These are phyloP conservation scores for Stenchaetothrips biformis DNA, from an alignment of 2,888 invertebrate genomes.

Conservation along the genomic window DNA sequence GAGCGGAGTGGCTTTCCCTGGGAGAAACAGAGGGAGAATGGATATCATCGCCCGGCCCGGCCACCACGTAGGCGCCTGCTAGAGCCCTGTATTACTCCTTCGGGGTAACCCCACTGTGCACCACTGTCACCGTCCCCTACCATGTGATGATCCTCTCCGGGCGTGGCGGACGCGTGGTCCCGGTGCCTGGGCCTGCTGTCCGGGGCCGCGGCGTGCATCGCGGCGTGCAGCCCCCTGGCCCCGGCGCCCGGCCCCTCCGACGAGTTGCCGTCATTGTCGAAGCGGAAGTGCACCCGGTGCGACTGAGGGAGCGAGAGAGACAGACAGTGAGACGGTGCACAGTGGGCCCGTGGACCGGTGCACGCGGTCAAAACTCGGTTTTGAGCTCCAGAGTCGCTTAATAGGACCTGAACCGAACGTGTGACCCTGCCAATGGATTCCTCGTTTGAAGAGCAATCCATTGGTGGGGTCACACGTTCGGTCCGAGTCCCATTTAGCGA, in stretches of 20 bases:
- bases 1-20: conserved; percentile 41
- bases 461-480: too few species aligned
- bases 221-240: conserved; percentile 8
- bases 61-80: neutral
- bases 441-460: too few species aligned
- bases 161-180: conserved; percentile 1
- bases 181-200: neutral
- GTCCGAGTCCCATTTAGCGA: too few species aligned
- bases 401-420: too few species aligned
- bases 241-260: conserved; percentile 30
- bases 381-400: too few species aligned
- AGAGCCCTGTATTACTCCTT: neutral
- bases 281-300: conserved; percentile 58
- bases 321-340: neutral
- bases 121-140: neutral
- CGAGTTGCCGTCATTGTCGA: conserved; percentile 41
- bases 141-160: neutral
- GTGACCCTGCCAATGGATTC: too few species aligned
- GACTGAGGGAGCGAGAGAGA: conserved; percentile 40
- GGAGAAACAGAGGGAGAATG: conserved; percentile 36
- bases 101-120: neutral
- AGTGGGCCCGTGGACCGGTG: too few species aligned
- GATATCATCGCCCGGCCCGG: neutral
- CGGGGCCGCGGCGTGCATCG: neutral
- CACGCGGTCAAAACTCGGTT: too few species aligned